Evolutionary conservation across 1,140 invertebrate genomes (phyloP), one percentile per base, ranked within the genome.

Genomic region (Nasonia giraulti): DNA sequence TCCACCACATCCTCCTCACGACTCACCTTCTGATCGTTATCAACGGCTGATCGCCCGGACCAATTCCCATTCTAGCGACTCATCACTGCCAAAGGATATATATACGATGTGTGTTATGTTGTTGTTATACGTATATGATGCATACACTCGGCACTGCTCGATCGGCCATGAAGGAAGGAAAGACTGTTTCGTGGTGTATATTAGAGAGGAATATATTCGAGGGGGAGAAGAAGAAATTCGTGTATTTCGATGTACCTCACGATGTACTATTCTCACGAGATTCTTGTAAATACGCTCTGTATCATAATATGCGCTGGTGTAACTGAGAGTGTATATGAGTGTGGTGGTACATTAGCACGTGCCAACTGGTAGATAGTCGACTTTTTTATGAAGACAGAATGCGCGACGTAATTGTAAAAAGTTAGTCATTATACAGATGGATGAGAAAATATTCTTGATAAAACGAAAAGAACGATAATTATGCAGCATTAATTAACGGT

Each of bases 391-490:
- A 68, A 17, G 75, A 71, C 5, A 78, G 31, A 44, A 50, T 77
- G 62, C 62, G 68, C 55, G 6, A n/a, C 11, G 40, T 79, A 71
- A 79, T 69, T 84, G 40, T 84, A 84, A 84, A 84, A 79, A 79
- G 66, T 12, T 20, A n/a, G 6, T 73, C 69, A 66, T 66, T 83
- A 77, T 82, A 82, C 71, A 82, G n/a, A 82, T 68, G 74, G 47
- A 83, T 77, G 44, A 71, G 68, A 62, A 79, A 84, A 79, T 84
- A 84, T 84, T 84, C 82, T 84, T 84, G 82, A 84, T 84, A 84
- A 83, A 84, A 78, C 3, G 5, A 68, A 71, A 71, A 71, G 31
- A n/a, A 79, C 17, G 10, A 55, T 69, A 73, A 84, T 79, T 79
- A 50, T 31, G 40, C 37, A 55, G 66, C 66, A 79, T 84, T 12